A percentile compares a stretch with the other conserved stretches of the same genome.
phyloP scores from a whole-genome alignment of 2,113 vertebrate genomes.

The Brachyistius frenatus region DNA sequence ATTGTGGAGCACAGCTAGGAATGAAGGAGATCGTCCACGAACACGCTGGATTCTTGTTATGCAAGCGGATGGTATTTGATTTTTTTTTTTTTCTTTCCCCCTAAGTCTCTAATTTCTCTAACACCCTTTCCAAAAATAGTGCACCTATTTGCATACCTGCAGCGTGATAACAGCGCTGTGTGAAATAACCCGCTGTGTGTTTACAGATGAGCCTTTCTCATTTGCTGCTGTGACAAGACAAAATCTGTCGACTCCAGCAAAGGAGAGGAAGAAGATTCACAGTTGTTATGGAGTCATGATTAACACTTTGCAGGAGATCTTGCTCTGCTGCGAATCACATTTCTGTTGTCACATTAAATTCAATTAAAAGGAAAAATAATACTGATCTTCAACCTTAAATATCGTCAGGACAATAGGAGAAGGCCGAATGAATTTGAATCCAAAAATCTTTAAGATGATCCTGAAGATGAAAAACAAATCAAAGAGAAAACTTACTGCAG shows the following conservation, averaged over 20 bases:
- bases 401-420: not conserved
- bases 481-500: not conserved
- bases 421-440: not conserved
- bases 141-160: constrained; percentile 68
- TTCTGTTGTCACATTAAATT: not conserved
- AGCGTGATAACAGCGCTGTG: constrained; percentile 58
- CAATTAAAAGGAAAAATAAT: too few relatives aligned
- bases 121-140: constrained; percentile 73
- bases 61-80: constrained; percentile 38
- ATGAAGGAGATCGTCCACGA: not conserved
- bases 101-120: constrained; percentile 56
- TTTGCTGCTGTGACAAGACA: constrained; percentile 43
- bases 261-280: constrained; percentile 1
- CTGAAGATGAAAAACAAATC: not conserved
- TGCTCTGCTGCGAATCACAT: not conserved
- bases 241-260: constrained; percentile 46
- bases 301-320: not conserved
- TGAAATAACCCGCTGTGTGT: constrained; percentile 65
- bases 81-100: constrained; percentile 15
- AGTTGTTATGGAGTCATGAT: not conserved
- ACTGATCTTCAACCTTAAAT: not conserved
- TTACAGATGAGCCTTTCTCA: constrained; percentile 57
- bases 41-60: constrained; percentile 30
- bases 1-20: constrained; percentile 13
- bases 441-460: not conserved